phyloP scores from a whole-genome alignment of 2,113 vertebrate species.

The Cervus canadensis region DNA sequence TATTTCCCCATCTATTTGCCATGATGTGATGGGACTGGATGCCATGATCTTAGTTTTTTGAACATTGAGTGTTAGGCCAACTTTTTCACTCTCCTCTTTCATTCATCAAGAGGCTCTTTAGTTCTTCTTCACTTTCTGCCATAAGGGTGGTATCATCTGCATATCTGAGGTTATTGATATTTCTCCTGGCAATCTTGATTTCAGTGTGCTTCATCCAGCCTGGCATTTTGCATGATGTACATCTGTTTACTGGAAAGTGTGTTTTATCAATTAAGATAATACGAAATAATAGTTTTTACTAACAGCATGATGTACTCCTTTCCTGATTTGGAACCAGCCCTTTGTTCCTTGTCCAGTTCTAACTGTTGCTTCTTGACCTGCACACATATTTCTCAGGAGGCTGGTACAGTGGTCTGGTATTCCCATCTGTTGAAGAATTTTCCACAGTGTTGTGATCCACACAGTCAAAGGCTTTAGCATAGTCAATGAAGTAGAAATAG shows the following conservation, averaged over 20 bases:
- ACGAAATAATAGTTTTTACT: no score
- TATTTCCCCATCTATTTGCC: neutral
- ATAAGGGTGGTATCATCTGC: neutral
- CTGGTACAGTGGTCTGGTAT: neutral
- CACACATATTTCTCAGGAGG: neutral
- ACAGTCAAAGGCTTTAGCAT: neutral
- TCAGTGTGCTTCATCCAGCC: neutral
- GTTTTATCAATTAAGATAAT: no score
- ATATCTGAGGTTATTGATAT: neutral
- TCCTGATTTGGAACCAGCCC: neutral
- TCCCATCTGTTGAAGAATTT: neutral
- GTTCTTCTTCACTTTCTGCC: neutral
- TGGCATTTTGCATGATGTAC: neutral
- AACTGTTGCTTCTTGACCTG: neutral
- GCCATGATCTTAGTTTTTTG: neutral
- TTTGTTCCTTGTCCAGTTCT: neutral
- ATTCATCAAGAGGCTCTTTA: neutral
- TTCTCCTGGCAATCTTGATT: neutral
- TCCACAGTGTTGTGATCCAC: neutral
- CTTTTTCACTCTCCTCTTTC: neutral
- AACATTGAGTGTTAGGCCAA: neutral
- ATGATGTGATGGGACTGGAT: neutral
- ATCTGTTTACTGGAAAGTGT: no score
- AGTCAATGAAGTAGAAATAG: neutral
- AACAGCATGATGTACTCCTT: neutral